Conservation (phyloP, 2,797 vertebrate genomes). For the Eulemur mongoz region DNA sequence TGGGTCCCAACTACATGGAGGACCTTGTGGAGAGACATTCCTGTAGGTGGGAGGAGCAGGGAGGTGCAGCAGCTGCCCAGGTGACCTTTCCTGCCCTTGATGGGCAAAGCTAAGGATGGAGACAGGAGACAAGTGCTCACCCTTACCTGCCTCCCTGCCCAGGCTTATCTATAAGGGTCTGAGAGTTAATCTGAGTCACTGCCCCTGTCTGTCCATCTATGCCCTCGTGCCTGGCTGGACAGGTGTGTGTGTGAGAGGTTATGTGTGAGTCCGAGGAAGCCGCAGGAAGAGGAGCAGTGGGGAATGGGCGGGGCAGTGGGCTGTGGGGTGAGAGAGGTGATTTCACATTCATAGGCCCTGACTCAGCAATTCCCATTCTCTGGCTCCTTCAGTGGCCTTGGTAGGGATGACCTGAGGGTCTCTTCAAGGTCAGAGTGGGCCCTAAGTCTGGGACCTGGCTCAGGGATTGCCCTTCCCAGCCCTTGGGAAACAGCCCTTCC, state of each 20-base stretch:
- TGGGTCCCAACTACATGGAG: background rate
- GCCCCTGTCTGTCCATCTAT: background rate
- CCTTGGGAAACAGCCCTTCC: background rate
- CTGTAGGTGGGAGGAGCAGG: background rate
- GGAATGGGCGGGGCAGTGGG: slow-evolving; percentile 37
- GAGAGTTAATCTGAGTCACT: background rate
- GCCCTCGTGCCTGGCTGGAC: background rate
- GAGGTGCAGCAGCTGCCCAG: background rate
- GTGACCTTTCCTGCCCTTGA: slow-evolving; percentile 78
- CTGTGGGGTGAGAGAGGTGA: slow-evolving; percentile 45
- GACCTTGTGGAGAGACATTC: background rate
- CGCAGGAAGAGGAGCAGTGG: background rate
- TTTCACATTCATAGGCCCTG: slow-evolving; percentile 45
- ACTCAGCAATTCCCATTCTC: slow-evolving; percentile 71
- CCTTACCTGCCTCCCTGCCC: background rate
- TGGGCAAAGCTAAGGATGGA: slow-evolving; percentile 19
- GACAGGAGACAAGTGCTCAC: background rate
- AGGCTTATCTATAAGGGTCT: background rate
- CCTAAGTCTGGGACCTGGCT: background rate
- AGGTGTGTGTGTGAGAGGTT: background rate
- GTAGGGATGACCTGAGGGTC: slow-evolving; percentile 33
- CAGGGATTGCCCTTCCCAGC: background rate
- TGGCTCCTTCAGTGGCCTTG: slow-evolving; percentile 29
- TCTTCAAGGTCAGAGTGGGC: slow-evolving; percentile 65
- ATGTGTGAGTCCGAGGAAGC: background rate